Evolutionary conservation across 2,888 invertebrate genomes (phyloP), one percentile per base, ranked within the genome.

Genomic region (Cheilosia soror): DNA sequence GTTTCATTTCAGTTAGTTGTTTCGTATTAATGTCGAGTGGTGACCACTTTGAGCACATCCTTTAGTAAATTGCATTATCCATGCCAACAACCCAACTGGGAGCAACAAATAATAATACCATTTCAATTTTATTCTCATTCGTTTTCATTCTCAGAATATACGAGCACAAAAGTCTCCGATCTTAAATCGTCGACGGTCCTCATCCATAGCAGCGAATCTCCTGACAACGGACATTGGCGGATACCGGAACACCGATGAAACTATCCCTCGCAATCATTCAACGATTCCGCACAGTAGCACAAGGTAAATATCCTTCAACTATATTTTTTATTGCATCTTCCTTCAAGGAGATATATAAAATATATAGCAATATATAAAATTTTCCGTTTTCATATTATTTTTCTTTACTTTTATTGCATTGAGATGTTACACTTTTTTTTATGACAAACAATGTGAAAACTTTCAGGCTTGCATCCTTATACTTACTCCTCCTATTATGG

Each of bases 191-290:
- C 89, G 92, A 76, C 90, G 92, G 29, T 90, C 92, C 13, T 92
- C 92, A 5, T 92, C 92, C 6, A 91, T 92, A 62, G 91, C 91
- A 3, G 88, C 89, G 31, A 91, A 90, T 87, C 87, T 91, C 27
- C 85, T 92, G 37, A 89, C 90, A 40, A 89, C 89, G 25, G 92
- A 91, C 77, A 88, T 87, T 84, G 87, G 88, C 42, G 88, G 87
- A 49, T 89, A 89, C 79, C 87, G 87, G 37, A 88, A 87, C 68
- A 73, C 77, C 3, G 88, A 88, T 49, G 84, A 53, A 51, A 84
- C 29, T 53, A 73, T 83, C 9, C 44, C 82, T 42, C 81, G 86
- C 15, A 82, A 82, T 73, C 86, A 86, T 63, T 77, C 87, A 68
- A 83, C 88, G 33, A 87, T 89, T 77, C 84, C 89, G 9, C 89